Evolutionary conservation across 2,113 vertebrate species (phyloP).

Genomic region (Tragelaphus scriptus): DNA sequence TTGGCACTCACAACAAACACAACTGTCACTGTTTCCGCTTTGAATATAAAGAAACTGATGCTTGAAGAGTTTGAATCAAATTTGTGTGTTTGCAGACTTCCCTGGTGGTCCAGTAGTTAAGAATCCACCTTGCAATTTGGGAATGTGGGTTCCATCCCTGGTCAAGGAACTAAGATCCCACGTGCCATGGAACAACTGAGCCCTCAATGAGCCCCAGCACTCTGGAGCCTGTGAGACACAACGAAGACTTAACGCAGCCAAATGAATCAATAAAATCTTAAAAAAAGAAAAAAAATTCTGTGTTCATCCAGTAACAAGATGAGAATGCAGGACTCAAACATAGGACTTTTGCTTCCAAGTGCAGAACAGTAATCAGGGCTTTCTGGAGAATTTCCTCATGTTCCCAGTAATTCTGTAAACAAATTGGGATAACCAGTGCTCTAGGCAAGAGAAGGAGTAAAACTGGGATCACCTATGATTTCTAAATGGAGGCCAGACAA

Average conservation of each 20-base stretch:
- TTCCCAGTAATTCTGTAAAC: background rate
- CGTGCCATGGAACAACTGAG: background rate
- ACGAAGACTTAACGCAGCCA: background rate
- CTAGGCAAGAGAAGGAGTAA: background rate
- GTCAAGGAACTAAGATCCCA: background rate
- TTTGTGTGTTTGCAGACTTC: background rate
- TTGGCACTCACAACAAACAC: background rate
- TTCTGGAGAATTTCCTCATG: background rate
- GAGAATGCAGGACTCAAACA: background rate
- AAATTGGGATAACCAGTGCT: background rate
- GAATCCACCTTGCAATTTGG: background rate
- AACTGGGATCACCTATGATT: background rate
- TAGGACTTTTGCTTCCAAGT: background rate
- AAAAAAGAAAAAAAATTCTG: background rate
- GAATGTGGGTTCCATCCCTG: background rate
- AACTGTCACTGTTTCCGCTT: background rate
- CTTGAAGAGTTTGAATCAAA: background rate
- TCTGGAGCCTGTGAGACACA: background rate
- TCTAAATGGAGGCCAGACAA: background rate
- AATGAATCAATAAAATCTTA: background rate
- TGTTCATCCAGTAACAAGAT: background rate
- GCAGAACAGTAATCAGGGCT: background rate
- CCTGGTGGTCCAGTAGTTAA: background rate
- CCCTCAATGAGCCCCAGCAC: background rate
- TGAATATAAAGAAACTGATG: background rate